These are phyloP conservation scores for Palythoa grandiflora DNA, from an alignment of 92 coral and sea anemone species.

Conservation along the genomic window DNA sequence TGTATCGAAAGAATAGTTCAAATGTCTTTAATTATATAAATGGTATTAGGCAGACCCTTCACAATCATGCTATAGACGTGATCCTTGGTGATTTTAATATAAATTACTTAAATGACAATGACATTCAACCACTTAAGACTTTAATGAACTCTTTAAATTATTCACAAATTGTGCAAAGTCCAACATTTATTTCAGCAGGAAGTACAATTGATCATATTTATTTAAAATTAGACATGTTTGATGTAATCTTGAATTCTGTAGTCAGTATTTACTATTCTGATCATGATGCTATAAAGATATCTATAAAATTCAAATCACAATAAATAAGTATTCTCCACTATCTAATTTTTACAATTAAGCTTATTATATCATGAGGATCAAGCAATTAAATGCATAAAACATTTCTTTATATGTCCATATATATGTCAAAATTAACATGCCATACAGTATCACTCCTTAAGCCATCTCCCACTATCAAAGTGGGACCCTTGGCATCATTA, in stretches of 20 bases:
- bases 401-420: slow-evolving; percentile 33
- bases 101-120: slow-evolving; percentile 29
- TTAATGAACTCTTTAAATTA: slow-evolving; percentile 43
- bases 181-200: slow-evolving; percentile 55
- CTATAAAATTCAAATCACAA: slow-evolving; percentile 17
- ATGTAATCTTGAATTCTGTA: slow-evolving; percentile 35
- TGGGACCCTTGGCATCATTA: slow-evolving; percentile 45
- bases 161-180: slow-evolving; percentile 44
- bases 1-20: slow-evolving; percentile 39
- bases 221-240: slow-evolving; percentile 26
- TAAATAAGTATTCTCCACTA: slow-evolving; percentile 29
- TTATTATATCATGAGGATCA: slow-evolving; percentile 33
- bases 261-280: slow-evolving; percentile 30
- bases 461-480: slow-evolving; percentile 45
- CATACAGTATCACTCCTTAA: slow-evolving; percentile 32
- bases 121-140: slow-evolving; percentile 29
- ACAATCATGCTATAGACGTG: slow-evolving; percentile 40
- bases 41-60: slow-evolving; percentile 16
- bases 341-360: slow-evolving; percentile 32
- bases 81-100: slow-evolving; percentile 50
- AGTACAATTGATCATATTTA: slow-evolving; percentile 46
- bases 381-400: slow-evolving; percentile 33
- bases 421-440: slow-evolving; percentile 33
- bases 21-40: slow-evolving; percentile 27
- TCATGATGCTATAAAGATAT: slow-evolving; percentile 44